A percentile compares a stretch with the other conserved stretches of the same genome.
Conservation (phyloP, 2,113 vertebrate species). For the Dromaius novaehollandiae region DNA sequence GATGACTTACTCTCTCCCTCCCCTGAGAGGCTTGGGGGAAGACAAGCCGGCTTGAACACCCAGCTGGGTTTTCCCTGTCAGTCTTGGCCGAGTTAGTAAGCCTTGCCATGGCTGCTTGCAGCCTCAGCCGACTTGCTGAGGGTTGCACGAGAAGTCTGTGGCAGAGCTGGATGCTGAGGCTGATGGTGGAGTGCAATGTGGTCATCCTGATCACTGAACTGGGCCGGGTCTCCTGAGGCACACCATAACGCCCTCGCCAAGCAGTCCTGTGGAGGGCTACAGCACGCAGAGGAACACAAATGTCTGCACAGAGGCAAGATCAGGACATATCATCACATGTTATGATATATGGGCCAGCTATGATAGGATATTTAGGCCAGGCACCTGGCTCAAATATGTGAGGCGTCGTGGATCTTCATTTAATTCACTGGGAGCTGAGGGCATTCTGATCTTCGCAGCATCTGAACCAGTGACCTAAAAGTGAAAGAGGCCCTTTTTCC, state of each 20-base stretch:
- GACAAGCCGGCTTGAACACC: not conserved
- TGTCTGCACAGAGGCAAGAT: not conserved
- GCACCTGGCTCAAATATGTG: not conserved
- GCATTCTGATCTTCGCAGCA: not conserved
- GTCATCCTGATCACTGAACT: not conserved
- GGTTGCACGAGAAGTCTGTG: not conserved
- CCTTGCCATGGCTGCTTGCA: not conserved
- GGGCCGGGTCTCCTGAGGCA: not conserved
- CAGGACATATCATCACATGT: not conserved
- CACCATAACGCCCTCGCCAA: not conserved
- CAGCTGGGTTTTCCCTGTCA: not conserved
- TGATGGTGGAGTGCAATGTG: not conserved
- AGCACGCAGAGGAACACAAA: not conserved
- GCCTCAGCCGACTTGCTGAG: not conserved
- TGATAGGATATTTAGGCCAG: not conserved
- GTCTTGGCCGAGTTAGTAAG: not conserved
- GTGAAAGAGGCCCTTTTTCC: conserved; percentile 19
- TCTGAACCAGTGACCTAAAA: not conserved
- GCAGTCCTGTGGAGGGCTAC: not conserved
- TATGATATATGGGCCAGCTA: not conserved
- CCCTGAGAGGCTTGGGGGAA: not conserved
- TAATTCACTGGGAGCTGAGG: not conserved
- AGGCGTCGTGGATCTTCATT: not conserved
- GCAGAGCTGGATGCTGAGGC: not conserved
- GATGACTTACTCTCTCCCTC: not conserved